Base-by-base conservation (phyloP, 2,888 invertebrate genomes). In the Epinotia brunnichana region DNA sequence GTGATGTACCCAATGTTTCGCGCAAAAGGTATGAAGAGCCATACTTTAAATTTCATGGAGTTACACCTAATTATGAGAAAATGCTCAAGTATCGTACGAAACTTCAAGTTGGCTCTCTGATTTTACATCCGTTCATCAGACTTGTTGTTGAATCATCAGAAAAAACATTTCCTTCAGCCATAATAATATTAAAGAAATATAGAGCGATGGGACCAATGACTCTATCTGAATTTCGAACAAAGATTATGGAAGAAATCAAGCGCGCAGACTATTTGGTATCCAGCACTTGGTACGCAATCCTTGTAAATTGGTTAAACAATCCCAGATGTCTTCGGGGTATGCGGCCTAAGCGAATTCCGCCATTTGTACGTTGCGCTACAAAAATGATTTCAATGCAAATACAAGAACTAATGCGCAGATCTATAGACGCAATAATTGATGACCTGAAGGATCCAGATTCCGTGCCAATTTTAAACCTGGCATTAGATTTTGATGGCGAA, bases 381-480 rank as follows among this genome's bases (percentile, higher is more conserved):
- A 92, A 87, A 83, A 90, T 91, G 81, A 92, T 94, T 80, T 89
- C 92, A 3, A 90, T 93, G 79, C 95, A 95, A 85, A 94, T 97
- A 77, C 95, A 95, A 78, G 94, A 95, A 79, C 82, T 95, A 44
- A 95, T 96, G 91, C 94, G 95, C 64, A 90, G 94, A 68, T 96
- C 96, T 9, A 94, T 97, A 60, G 90, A 95, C 57, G 93, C 95
- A 76, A 87, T 97, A 9, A 93, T 95, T 73, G 89, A 94, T 0
- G 86, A 94, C 9, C 91, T 96, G 11, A 88, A 91, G 69, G 86
- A 94, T 76, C 88, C 94, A 1, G 88, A 94, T 5, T 85, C 87
- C 54, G 94, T 95, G 64, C 96, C 96, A 0, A 94, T 95, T 79
- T 85, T 97, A 61, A 94, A 94, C 74, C 82, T 97, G 56, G 89